Base-by-base conservation (phyloP, 2,888 invertebrate species). In the Pyrgus malvae region DNA sequence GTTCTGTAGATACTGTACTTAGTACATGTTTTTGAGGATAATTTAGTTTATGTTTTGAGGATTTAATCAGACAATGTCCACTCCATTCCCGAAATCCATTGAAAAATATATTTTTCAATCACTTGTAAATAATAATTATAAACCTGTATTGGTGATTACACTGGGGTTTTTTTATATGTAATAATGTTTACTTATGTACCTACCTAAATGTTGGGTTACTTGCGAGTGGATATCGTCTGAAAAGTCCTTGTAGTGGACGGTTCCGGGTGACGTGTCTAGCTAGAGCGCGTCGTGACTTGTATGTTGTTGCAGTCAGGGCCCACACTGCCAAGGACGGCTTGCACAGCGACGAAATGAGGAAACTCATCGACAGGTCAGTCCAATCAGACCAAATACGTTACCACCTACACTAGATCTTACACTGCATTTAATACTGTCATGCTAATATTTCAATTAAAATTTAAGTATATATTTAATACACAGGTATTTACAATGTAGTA, bases 311-410 rank as follows among this genome's bases (percentile, higher is more conserved):
- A 91, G 93, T 92, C 83, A 91, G 93, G 89, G 92, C 92, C 83
- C 93, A 93, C 83, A 92, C 91, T 83, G 91, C 91, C 92, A 96
- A 96, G 96, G 96, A 97, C 94, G 95, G 95, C 92, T 94, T 96
- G 94, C 94, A 96, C 92, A 96, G 95, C 91, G 97, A 97, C 93
- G 97, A 97, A 94, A 97, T 97, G 96, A 95, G 97, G 92, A 97
- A 97, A 94, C 95, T 97, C 92, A 96, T 97, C 92, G 97, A 97
- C 94, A 97, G 97, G 97, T 97, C 94, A 96, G 94, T 95, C 83
- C 69, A 58, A 54, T 62, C 66, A 76, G 79, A 67, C 75, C 72
- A 59, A 66, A 5, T 69, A 64, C 59, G 65, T 62, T 54, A 58
- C 56, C 60, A 58, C 41, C 50, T 59, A 58, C 58, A 59, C 40